Evolutionary conservation across 1,140 invertebrate species (phyloP).

Genomic region (Yoshiicerus persimilis): DNA sequence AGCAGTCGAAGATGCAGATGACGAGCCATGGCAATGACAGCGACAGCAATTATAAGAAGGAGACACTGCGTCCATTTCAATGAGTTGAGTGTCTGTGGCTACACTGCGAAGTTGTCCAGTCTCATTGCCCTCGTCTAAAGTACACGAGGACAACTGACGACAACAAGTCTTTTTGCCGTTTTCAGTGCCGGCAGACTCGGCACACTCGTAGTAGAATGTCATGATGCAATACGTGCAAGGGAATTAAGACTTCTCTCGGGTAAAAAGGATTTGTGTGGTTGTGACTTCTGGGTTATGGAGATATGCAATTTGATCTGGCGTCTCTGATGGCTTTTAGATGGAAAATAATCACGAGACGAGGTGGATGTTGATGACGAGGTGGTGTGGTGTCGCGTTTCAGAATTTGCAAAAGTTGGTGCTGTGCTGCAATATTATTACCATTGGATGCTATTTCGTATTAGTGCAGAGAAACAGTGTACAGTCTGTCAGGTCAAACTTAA

Average conservation of each 20-base stretch:
- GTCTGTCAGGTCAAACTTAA: too few species aligned
- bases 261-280: too few species aligned
- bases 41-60: neutral
- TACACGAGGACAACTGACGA: neutral
- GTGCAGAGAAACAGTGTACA: too few species aligned
- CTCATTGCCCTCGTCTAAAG: neutral
- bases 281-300: too few species aligned
- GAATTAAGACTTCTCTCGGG: neutral
- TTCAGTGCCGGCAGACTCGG: neutral
- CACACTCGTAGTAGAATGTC: neutral
- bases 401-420: too few species aligned
- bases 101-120: neutral
- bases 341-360: too few species aligned
- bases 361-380: too few species aligned
- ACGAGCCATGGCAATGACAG: neutral
- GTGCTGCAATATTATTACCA: too few species aligned
- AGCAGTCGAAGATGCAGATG: neutral
- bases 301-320: too few species aligned
- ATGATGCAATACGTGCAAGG: neutral
- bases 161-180: neutral
- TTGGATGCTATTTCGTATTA: too few species aligned
- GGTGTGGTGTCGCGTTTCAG: too few species aligned
- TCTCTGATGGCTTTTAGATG: too few species aligned
- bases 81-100: neutral
- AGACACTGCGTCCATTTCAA: neutral